A percentile compares a stretch with the other conserved stretches of the same genome.
Conservation (phyloP, 2,888 invertebrate genomes). For the Isotomurus palustris region DNA sequence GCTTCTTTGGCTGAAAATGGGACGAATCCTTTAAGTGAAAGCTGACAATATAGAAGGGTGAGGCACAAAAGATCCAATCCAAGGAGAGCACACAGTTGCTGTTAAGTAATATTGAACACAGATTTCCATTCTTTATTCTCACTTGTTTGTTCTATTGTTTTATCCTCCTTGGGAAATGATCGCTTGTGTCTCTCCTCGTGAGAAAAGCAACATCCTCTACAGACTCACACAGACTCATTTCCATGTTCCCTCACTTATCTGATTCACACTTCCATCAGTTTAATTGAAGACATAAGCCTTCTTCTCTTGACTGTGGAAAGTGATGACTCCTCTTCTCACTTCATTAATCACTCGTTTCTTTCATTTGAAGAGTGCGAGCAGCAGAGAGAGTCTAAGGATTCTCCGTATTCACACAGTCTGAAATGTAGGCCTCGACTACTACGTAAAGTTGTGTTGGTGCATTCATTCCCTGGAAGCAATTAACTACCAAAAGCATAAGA, state of each 20-base stretch:
- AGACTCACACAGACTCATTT: constrained; percentile 5
- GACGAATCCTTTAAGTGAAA: too few species aligned
- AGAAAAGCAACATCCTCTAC: too few species aligned
- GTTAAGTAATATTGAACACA: too few species aligned
- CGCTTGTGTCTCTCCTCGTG: too few species aligned
- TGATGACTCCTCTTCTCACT: not conserved
- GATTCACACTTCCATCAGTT: constrained; percentile 10
- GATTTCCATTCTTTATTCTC: too few species aligned
- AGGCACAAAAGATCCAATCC: too few species aligned
- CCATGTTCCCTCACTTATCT: not conserved
- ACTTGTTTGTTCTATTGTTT: constrained; percentile 6
- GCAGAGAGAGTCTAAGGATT: not conserved
- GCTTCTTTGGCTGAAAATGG: too few species aligned
- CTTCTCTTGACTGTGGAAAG: not conserved
- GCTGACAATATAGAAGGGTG: too few species aligned
- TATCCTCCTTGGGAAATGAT: not conserved
- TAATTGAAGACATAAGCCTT: constrained; percentile 11
- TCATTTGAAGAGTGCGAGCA: not conserved
- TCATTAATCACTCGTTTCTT: constrained; percentile 7
- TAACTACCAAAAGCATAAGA: too few species aligned
- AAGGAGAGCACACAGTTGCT: too few species aligned
- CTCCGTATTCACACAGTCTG: not conserved
- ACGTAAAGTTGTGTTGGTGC: too few species aligned
- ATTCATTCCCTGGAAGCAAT: too few species aligned
- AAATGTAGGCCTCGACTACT: not conserved